Percentiles rank a stretch among this genome's conserved stretches.
Conservation (phyloP, 2,113 vertebrate species). For the Crotalus helleri region DNA sequence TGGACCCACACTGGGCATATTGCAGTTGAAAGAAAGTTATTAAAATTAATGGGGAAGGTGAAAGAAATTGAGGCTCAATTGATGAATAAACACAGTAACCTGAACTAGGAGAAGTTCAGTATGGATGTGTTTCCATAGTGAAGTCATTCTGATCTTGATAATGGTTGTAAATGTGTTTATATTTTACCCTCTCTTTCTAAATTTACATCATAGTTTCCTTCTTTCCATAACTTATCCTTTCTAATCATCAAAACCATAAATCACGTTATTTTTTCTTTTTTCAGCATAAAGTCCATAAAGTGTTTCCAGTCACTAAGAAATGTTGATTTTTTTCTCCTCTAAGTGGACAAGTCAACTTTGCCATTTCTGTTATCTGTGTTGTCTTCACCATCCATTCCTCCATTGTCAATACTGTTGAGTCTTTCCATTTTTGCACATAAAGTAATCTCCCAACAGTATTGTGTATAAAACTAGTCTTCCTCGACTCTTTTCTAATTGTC, state of each 20-base stretch:
- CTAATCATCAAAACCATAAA: background rate
- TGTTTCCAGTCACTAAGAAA: background rate
- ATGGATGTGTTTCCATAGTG: background rate
- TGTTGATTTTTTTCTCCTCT: background rate
- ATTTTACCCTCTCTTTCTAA: background rate
- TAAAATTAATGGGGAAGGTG: background rate
- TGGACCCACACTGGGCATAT: background rate
- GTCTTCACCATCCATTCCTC: background rate
- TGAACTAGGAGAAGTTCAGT: background rate
- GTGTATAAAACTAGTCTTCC: background rate
- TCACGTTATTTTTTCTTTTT: background rate
- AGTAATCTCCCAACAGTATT: background rate
- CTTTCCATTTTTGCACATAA: background rate
- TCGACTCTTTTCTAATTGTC: background rate
- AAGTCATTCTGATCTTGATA: background rate
- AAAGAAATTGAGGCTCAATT: background rate
- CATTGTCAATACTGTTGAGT: background rate
- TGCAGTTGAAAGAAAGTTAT: background rate
- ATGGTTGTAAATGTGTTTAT: background rate
- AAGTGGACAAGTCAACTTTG: background rate
- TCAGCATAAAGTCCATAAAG: background rate
- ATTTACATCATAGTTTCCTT: background rate
- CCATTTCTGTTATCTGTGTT: background rate
- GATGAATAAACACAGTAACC: background rate
- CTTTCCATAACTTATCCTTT: background rate